Percentiles rank a stretch among this genome's conserved stretches.
phyloP scores from a whole-genome alignment of 2,797 vertebrate genomes.

The Telmatherina bonti region DNA sequence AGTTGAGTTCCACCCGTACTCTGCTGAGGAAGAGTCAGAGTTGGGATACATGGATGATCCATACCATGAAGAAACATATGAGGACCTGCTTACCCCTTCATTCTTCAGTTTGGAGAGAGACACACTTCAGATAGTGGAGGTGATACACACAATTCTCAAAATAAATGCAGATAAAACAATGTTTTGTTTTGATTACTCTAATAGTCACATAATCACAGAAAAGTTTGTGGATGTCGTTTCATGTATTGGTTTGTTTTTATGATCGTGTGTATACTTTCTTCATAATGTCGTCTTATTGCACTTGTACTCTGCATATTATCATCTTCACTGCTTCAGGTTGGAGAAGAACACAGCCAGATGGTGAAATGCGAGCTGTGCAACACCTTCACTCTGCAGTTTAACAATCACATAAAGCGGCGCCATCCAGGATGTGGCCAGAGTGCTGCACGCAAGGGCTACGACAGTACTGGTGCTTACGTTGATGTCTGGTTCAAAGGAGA shows the following conservation, averaged over 20 bases:
- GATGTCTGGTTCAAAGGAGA: conserved; percentile 89
- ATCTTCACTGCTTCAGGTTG: conserved; percentile 61
- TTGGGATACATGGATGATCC: conserved; percentile 88
- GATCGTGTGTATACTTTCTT: not conserved
- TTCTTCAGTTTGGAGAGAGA: conserved; percentile 86
- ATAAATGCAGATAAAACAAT: not conserved
- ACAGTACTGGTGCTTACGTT: conserved; percentile 86
- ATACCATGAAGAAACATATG: conserved; percentile 85
- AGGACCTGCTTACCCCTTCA: conserved; percentile 85
- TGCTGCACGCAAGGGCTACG: conserved; percentile 85
- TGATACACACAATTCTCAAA: conserved; percentile 37
- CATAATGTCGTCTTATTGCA: not conserved
- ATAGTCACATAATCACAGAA: not conserved
- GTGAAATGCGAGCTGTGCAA: conserved; percentile 87
- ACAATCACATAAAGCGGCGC: conserved; percentile 85
- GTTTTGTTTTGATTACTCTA: not conserved
- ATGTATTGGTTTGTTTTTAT: not conserved
- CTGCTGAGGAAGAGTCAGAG: conserved; percentile 84
- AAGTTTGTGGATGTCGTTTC: not conserved
- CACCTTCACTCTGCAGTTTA: conserved; percentile 85
- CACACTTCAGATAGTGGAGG: conserved; percentile 86
- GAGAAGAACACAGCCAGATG: conserved; percentile 85
- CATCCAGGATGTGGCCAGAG: conserved; percentile 88
- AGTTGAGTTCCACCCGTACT: conserved; percentile 84
- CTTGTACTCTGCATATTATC: not conserved